Base-by-base conservation (phyloP, 2,113 vertebrate genomes). In the Lethenteron camtschaticum region DNA sequence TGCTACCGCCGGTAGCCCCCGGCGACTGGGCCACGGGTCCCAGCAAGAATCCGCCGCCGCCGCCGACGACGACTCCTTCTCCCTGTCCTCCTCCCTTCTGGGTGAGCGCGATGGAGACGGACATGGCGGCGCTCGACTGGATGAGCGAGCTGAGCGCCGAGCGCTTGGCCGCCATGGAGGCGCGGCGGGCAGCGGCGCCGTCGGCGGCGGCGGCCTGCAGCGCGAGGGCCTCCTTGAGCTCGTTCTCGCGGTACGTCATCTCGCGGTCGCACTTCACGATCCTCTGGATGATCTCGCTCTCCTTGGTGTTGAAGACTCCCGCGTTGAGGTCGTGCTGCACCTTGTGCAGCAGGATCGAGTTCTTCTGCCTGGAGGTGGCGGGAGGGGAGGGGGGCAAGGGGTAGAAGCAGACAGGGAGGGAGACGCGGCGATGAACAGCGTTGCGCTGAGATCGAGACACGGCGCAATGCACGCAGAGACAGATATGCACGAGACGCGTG, bases 211-310 rank as follows among this genome's bases (percentile, higher is more conserved):
- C 41, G 41, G 41, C 41, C 41, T 41, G 41, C 41, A 41, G 41
- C 41, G 41, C 41, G 41, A 41, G 41, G 41, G 41, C 41, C 41
- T 41, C 41, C 41, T 41, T 41, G 9, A 66, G 63, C 24, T 66
- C 63, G n/a, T n/a, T n/a, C n/a, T 66, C 63, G 10, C 63, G 63
- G 63, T 66, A 66, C 63, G 24, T 89, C 91, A 97, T 97, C 81
- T 97, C 89, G 5, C 94, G 84, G 74, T 97, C 94, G 2, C 96
- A 97, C 77, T 96, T 96, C 69, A 97, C 91, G 0, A 97, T 97
- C 81, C 96, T 90, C 77, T 96, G 91, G 77, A 96, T 96, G 81
- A 96, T 90, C 76, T 96, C 94, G 3, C 95, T 96, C 80, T 97
- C 94, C 13, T 81, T 88, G 81, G 95, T 97, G 84, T 97, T 97